Evolutionary conservation across 2,888 invertebrate species (phyloP), one percentile per base, ranked within the genome.

Genomic region (Linyphia triangularis): DNA sequence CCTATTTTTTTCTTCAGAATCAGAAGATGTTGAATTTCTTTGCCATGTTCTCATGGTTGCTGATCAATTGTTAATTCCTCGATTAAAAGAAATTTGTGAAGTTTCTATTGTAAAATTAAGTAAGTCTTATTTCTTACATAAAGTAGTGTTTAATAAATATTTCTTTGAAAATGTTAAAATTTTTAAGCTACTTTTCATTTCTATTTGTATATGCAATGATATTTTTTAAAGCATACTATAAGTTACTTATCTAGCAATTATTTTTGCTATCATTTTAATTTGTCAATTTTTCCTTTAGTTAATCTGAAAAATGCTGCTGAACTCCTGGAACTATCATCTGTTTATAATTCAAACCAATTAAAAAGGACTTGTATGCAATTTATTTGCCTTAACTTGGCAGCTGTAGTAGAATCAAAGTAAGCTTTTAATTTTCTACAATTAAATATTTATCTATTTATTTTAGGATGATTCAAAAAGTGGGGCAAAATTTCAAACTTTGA

Each of bases 221-320:
- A n/a, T n/a, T n/a, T n/a, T n/a, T n/a, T n/a, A n/a, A n/a, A n/a
- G n/a, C n/a, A n/a, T n/a, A n/a, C n/a, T n/a, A n/a, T n/a, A n/a
- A n/a, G n/a, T n/a, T n/a, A n/a, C n/a, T n/a, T n/a, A n/a, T n/a
- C n/a, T n/a, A n/a, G n/a, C n/a, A n/a, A n/a, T n/a, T n/a, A n/a
- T n/a, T n/a, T n/a, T n/a, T n/a, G n/a, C n/a, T n/a, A n/a, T n/a
- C n/a, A n/a, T n/a, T n/a, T n/a, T n/a, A n/a, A n/a, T n/a, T n/a
- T n/a, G n/a, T n/a, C n/a, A n/a, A n/a, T n/a, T n/a, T n/a, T n/a
- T n/a, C n/a, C 1, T 90, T 22, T 91, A 93, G 93, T 97, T 2
- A 95, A 95, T 0, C 93, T 97, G 85, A 95, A 95, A 91, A 97
- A 96, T 93, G 96, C 95, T 85, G 94, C 95, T 0, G 96, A 96